Evolutionary conservation across 2,888 invertebrate genomes (phyloP), one percentile per base, ranked within the genome.

Genomic region (Pantelozetes paolii): DNA sequence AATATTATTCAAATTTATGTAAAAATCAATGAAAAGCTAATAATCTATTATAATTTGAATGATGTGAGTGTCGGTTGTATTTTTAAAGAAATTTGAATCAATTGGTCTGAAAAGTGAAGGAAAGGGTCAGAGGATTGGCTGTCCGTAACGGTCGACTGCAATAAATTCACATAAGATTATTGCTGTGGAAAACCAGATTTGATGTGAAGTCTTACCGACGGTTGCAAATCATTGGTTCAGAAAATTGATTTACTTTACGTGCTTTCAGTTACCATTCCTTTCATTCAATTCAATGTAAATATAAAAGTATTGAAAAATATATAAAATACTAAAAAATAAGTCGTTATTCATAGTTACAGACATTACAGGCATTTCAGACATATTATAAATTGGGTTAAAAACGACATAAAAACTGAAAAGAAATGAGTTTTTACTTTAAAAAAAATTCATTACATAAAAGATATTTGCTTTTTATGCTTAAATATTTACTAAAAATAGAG

Each of bases 171-270:
- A 15, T 20, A 36, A 64, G 20, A n/a, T 2, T 64, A 64, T 64
- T 64, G 64, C 36, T 64, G 64, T n/a, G 64, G 64, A 64, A 64
- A 64, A 64, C 64, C 40, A 5, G 36, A 64, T 64, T 64, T 40
- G 36, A 64, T 36, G 8, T 32, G 6, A 36, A 64, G 30, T 40
- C 36, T 36, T 64, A 64, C 36, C 64, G 32, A 30, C 30, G 36
- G 64, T 32, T 64, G 64, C 64, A 64, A 64, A 36, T 40, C 64
- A 64, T 40, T 64, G 64, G 64, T 3, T 64, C n/a, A 64, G 64
- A 64, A 64, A 64, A 64, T 64, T 64, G 64, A 64, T 64, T 64
- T 64, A 64, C 20, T 9, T n/a, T n/a, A 64, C 64, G 18, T n/a
- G 20, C 32, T n/a, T 18, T 20, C n/a, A 64, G n/a, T 3, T 64